Conservation (phyloP, 2,113 vertebrate species). For the Sitta europaea region DNA sequence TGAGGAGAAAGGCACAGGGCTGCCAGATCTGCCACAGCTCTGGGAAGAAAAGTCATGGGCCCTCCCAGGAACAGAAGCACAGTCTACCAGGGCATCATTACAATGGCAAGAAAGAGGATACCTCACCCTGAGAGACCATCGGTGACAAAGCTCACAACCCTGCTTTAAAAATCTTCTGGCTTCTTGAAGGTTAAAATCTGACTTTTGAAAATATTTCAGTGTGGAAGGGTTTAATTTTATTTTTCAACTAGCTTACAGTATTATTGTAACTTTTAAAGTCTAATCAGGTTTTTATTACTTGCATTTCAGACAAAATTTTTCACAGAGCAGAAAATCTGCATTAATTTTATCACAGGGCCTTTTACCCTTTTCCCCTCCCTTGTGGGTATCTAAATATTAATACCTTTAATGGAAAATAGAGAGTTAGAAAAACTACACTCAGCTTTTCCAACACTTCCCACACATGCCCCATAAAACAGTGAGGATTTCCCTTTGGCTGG, state of each 20-base stretch:
- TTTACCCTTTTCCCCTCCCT: background rate
- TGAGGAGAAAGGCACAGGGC: background rate
- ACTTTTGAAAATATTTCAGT: background rate
- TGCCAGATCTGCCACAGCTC: background rate
- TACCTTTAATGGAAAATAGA: background rate
- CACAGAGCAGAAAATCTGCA: constrained; percentile 21
- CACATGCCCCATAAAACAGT: accelerated
- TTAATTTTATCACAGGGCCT: constrained; percentile 10
- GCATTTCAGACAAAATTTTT: background rate
- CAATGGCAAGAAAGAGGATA: background rate
- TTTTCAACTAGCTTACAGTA: background rate
- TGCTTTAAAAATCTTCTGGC: background rate
- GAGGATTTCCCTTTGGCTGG: background rate
- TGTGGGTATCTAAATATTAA: constrained; percentile 13
- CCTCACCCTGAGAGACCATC: background rate
- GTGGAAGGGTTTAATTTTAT: background rate
- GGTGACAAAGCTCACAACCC: background rate
- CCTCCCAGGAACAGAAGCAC: background rate
- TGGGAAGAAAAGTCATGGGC: background rate
- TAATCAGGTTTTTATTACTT: background rate
- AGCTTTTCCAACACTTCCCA: background rate
- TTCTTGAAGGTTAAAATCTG: background rate
- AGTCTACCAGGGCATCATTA: background rate
- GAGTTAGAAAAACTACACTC: background rate
- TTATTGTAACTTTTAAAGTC: background rate